Percentiles rank a stretch among this genome's conserved stretches.
Evolutionary conservation across 2,888 invertebrate genomes (phyloP).

Genomic region (Trissoscelio sp.): DNA sequence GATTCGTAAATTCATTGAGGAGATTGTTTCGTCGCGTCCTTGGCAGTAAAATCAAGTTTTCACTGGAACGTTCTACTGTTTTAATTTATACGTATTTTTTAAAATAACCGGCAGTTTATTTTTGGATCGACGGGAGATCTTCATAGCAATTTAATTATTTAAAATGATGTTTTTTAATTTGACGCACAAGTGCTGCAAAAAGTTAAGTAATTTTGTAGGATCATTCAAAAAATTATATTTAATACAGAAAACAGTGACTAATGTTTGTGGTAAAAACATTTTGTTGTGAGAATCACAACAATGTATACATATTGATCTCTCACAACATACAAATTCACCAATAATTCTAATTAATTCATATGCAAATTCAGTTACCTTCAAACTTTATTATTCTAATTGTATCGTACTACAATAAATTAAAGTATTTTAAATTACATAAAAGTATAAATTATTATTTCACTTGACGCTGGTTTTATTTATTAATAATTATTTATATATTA

Average conservation of each 20-base stretch:
- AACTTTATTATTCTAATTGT: no score
- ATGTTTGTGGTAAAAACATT: neutral
- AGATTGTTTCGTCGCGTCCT: conserved; percentile 19
- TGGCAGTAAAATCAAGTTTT: neutral
- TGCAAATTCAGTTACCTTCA: no score
- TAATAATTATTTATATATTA: no score
- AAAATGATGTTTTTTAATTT: neutral
- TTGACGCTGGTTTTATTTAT: no score
- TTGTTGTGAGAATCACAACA: no score
- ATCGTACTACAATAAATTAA: no score
- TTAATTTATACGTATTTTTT: neutral
- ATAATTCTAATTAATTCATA: no score
- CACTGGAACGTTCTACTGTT: neutral
- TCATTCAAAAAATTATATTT: neutral
- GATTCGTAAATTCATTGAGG: conserved; percentile 34
- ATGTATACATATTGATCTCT: no score
- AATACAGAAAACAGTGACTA: neutral
- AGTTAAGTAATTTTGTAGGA: neutral
- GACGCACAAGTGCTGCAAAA: neutral
- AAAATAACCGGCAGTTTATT: neutral
- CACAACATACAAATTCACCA: no score
- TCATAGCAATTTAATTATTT: neutral
- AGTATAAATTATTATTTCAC: no score
- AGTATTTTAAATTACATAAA: no score
- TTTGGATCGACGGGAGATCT: neutral